Evolutionary conservation across 1,140 invertebrate genomes (phyloP).

Genomic region (Platyscapa corneri): DNA sequence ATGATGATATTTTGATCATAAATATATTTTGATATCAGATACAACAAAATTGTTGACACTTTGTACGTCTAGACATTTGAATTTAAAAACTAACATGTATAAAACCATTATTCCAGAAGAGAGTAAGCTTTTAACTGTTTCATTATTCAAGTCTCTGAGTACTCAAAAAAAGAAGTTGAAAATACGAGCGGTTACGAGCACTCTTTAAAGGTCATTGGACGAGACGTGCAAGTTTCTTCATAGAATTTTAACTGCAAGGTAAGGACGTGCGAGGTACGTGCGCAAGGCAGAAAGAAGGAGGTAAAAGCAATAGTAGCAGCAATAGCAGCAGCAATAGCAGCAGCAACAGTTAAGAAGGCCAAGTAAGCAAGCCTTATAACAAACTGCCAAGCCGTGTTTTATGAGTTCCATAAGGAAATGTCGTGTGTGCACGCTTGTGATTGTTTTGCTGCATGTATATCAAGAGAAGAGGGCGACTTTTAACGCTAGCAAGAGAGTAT

Average conservation of each 20-base stretch:
- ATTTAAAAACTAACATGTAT: neutral
- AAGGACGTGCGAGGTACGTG: conserved; percentile 17
- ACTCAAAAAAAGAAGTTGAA: neutral
- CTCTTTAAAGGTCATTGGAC: conserved; percentile 1
- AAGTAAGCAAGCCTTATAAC: neutral
- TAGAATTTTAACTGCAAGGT: conserved; percentile 26
- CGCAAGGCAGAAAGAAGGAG: conserved; percentile 9
- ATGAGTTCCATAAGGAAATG: conserved; percentile 69
- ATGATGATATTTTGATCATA: too few species aligned
- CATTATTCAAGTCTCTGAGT: neutral
- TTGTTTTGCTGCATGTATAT: conserved; percentile 60
- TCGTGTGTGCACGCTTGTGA: conserved; percentile 56
- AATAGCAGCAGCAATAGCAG: neutral
- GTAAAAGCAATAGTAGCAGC: conserved; percentile 1
- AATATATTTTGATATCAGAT: too few species aligned
- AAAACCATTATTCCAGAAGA: neutral
- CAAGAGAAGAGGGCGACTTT: conserved; percentile 19
- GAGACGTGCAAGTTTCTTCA: neutral
- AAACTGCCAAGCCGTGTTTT: conserved; percentile 63
- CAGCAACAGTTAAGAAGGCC: neutral
- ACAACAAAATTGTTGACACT: neutral
- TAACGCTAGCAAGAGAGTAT: neutral
- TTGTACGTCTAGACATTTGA: neutral
- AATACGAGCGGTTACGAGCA: neutral
- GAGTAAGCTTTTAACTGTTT: conserved; percentile 17